phyloP scores from a whole-genome alignment of 2,113 vertebrate genomes.

The Leucopsar rothschildi region DNA sequence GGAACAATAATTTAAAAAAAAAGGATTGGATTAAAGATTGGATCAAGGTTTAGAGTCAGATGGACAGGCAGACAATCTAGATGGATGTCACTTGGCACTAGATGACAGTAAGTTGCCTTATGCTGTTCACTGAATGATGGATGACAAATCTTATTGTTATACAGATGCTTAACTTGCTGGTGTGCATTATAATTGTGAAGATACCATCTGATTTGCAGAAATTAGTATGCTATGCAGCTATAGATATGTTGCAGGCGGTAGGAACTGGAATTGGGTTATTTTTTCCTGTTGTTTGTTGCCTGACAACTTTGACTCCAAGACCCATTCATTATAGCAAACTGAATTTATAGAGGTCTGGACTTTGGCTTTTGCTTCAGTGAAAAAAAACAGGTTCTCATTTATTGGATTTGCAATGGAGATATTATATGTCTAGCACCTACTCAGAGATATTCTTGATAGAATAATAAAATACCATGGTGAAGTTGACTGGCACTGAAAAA shows the following conservation, averaged over 20 bases:
- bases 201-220: conserved; percentile 66
- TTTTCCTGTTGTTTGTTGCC: conserved; percentile 66
- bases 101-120: conserved; percentile 63
- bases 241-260: conserved; percentile 20
- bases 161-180: conserved; percentile 70
- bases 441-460: not conserved
- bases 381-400: not conserved
- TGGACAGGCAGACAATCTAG: conserved; percentile 49
- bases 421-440: conserved; percentile 33
- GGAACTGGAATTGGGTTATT: conserved; percentile 62
- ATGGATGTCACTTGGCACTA: conserved; percentile 62
- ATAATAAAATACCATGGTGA: not conserved
- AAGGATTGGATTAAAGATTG: conserved; percentile 11
- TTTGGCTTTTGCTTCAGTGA: conserved; percentile 40
- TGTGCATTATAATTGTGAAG: conserved; percentile 70
- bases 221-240: conserved; percentile 62
- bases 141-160: conserved; percentile 71
- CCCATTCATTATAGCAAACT: conserved; percentile 65
- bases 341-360: conserved; percentile 56
- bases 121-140: conserved; percentile 63
- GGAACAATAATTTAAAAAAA: not conserved
- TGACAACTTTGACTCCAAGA: conserved; percentile 66
- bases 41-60: conserved; percentile 16
- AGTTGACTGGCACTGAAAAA: not conserved
- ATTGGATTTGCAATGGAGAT: conserved; percentile 59